These are phyloP conservation scores for Nebria salina DNA, from an alignment of 2,888 invertebrate species.

Conservation along the genomic window DNA sequence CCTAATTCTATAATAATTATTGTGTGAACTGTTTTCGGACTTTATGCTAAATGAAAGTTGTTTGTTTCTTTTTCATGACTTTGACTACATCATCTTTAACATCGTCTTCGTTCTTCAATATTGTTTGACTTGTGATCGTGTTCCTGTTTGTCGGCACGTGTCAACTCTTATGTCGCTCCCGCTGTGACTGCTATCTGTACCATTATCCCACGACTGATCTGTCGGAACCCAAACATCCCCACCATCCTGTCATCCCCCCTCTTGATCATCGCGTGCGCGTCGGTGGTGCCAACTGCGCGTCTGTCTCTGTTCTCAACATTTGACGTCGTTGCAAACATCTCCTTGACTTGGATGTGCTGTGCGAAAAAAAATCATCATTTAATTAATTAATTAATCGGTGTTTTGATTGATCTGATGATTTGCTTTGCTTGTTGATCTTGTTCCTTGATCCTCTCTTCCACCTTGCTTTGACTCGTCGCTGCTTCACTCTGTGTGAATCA, in stretches of 20 bases:
- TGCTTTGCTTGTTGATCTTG: constrained; percentile 58
- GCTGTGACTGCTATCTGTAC: constrained; percentile 38
- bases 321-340: constrained; percentile 28
- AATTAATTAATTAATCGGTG: background rate
- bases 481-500: constrained; percentile 19
- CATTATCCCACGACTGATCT: constrained; percentile 62
- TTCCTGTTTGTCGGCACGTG: constrained; percentile 24
- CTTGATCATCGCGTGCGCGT: constrained; percentile 55
- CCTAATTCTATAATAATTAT: background rate
- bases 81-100: constrained; percentile 14
- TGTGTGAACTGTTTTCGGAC: constrained; percentile 1
- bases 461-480: constrained; percentile 13
- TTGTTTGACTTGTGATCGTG: constrained; percentile 23
- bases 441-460: constrained; percentile 53
- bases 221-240: constrained; percentile 62
- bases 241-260: constrained; percentile 53
- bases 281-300: constrained; percentile 51
- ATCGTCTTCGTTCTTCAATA: constrained; percentile 22
- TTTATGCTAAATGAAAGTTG: constrained; percentile 29
- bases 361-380: background rate
- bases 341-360: background rate
- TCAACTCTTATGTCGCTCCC: constrained; percentile 24
- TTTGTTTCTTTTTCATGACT: constrained; percentile 48
- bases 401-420: constrained; percentile 54
- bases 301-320: constrained; percentile 50